Conservation (phyloP, 2,113 vertebrate genomes). For the Erpornis zantholeuca region DNA sequence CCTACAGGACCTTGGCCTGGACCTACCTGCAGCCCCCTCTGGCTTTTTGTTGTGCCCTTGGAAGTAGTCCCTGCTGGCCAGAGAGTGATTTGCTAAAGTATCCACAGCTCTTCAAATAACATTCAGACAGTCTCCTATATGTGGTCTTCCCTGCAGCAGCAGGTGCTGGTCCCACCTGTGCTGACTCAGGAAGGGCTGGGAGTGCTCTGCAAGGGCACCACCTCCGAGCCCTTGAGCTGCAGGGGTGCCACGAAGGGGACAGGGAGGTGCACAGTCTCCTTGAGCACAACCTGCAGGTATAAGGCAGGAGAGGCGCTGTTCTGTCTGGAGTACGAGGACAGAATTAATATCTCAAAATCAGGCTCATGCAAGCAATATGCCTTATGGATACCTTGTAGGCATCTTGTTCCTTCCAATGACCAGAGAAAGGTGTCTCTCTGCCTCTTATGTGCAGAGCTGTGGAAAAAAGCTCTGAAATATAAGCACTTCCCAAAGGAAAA, state of each 20-base stretch:
- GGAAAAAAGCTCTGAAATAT: neutral
- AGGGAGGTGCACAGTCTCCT: neutral
- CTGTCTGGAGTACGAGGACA: neutral
- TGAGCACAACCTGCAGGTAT: neutral
- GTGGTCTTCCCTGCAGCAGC: neutral
- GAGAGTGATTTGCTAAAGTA: neutral
- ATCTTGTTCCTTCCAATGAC: neutral
- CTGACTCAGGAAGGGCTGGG: neutral
- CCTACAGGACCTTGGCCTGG: neutral
- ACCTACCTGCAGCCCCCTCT: neutral
- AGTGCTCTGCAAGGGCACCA: neutral
- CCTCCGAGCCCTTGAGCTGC: rapidly evolving
- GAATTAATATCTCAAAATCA: neutral
- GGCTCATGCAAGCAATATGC: neutral
- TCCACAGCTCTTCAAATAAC: neutral
- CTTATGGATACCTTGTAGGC: neutral
- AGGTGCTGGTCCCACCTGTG: neutral
- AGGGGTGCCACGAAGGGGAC: rapidly evolving
- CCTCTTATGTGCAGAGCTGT: rapidly evolving
- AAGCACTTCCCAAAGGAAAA: neutral
- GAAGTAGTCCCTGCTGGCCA: neutral
- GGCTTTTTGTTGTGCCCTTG: neutral
- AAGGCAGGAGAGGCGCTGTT: neutral
- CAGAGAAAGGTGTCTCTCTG: neutral
- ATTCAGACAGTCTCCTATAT: neutral